Percentiles rank a stretch among this genome's conserved stretches.
These are phyloP conservation scores for Limnephilus lunatus DNA, from an alignment of 2,888 invertebrate species.

Conservation along the genomic window DNA sequence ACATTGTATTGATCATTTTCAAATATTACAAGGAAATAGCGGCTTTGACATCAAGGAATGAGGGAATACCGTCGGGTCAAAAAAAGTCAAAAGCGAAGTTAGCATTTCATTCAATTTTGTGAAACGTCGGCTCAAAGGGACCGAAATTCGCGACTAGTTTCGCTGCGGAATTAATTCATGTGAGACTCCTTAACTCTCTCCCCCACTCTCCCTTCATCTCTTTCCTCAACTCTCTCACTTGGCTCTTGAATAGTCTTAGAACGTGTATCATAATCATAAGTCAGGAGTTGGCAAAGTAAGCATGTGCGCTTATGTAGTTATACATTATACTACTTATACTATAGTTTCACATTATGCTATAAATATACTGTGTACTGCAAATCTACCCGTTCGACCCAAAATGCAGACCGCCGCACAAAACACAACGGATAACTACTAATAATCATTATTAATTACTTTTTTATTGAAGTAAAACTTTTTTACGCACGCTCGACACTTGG, in stretches of 20 bases:
- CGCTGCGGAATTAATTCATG: constrained; percentile 10
- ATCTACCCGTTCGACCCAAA: neutral
- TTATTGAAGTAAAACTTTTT: too few species aligned
- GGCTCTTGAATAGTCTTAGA: neutral
- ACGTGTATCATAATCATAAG: neutral
- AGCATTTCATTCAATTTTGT: constrained; percentile 49
- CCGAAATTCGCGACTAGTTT: constrained; percentile 34
- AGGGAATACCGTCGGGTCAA: neutral
- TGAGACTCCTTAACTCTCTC: constrained; percentile 16
- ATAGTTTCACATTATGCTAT: too few species aligned
- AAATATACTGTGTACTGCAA: neutral
- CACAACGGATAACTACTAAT: neutral
- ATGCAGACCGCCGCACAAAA: neutral
- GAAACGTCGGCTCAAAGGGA: constrained; percentile 50
- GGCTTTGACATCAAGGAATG: constrained; percentile 36
- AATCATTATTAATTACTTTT: too few species aligned
- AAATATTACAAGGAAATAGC: neutral
- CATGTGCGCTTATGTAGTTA: neutral
- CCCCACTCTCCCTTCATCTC: neutral
- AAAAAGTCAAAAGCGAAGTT: constrained; percentile 48
- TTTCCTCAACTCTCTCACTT: neutral
- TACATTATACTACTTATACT: too few species aligned
- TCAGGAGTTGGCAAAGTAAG: neutral
- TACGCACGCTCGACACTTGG: too few species aligned
- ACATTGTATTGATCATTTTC: constrained; percentile 19